Evolutionary conservation across 2,113 vertebrate species (phyloP).

Genomic region (Trochalopteron elliotii): DNA sequence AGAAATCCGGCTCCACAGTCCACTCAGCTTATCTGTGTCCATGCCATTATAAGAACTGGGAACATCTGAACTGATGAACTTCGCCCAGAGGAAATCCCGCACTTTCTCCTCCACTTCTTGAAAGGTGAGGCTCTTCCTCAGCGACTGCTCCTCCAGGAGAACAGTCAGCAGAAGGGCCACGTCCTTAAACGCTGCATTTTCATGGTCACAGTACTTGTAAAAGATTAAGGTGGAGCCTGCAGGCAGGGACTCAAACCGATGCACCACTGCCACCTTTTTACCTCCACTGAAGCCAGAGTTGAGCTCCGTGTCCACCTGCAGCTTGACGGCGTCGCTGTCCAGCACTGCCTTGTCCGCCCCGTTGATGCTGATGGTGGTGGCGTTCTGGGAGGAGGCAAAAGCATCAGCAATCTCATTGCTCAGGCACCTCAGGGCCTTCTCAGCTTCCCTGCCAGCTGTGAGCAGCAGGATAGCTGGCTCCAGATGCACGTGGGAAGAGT

Average conservation of each 20-base stretch:
- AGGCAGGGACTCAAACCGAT: slow-evolving; percentile 88
- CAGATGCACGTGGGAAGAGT: slow-evolving; percentile 62
- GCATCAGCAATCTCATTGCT: slow-evolving; percentile 80
- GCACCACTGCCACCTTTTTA: slow-evolving; percentile 86
- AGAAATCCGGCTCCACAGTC: slow-evolving; percentile 84
- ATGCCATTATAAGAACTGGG: slow-evolving; percentile 65
- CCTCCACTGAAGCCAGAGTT: slow-evolving; percentile 78
- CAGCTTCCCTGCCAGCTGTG: slow-evolving; percentile 80
- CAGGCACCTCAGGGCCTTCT: slow-evolving; percentile 83
- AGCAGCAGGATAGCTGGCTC: slow-evolving; percentile 89
- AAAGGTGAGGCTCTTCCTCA: slow-evolving; percentile 70
- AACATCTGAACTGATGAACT: slow-evolving; percentile 63
- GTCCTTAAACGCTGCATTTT: slow-evolving; percentile 89
- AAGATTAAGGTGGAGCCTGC: slow-evolving; percentile 92
- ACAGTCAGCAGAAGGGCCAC: slow-evolving; percentile 88
- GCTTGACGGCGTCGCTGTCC: slow-evolving; percentile 85
- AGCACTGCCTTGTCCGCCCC: slow-evolving; percentile 71
- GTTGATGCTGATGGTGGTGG: slow-evolving; percentile 79
- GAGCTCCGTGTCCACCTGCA: slow-evolving; percentile 82
- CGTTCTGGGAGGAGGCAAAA: slow-evolving; percentile 80
- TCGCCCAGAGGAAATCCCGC: slow-evolving; percentile 83
- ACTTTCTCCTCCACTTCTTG: slow-evolving; percentile 89
- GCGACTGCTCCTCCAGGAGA: slow-evolving; percentile 77
- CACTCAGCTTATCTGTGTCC: slow-evolving; percentile 80
- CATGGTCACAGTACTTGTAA: slow-evolving; percentile 97